These are phyloP conservation scores for Chlorops oryzae DNA, from an alignment of 1,140 invertebrate genomes.

Conservation along the genomic window DNA sequence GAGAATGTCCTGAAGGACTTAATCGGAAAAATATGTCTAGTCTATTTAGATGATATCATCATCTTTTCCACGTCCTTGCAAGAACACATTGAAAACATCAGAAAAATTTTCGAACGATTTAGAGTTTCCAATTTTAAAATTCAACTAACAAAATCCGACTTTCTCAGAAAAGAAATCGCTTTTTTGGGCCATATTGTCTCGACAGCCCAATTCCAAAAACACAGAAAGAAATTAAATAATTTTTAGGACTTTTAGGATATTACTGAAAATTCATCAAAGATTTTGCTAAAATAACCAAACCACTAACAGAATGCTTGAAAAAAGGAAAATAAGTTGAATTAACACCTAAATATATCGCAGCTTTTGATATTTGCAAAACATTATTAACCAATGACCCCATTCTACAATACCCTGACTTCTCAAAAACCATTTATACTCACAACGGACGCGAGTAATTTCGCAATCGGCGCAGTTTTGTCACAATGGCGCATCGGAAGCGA, in stretches of 20 bases:
- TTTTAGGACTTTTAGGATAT: slow-evolving; percentile 25
- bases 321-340: slow-evolving; percentile 25
- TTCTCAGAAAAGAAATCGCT: slow-evolving; percentile 29
- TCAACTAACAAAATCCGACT: slow-evolving; percentile 29
- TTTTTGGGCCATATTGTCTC: slow-evolving; percentile 30
- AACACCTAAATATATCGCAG: slow-evolving; percentile 17
- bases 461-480: slow-evolving; percentile 30
- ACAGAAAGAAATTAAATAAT: slow-evolving; percentile 22
- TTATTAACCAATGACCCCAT: slow-evolving; percentile 33
- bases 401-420: slow-evolving; percentile 32
- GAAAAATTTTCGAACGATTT: slow-evolving; percentile 20
- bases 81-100: slow-evolving; percentile 16
- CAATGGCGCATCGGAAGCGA: slow-evolving; percentile 23
- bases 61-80: too few relatives aligned
- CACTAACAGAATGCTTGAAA: slow-evolving; percentile 23
- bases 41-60: too few relatives aligned
- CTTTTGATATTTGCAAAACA: slow-evolving; percentile 29
- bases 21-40: background rate
- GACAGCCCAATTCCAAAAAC: slow-evolving; percentile 18
- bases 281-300: slow-evolving; percentile 25
- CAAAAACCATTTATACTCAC: slow-evolving; percentile 22
- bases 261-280: slow-evolving; percentile 21
- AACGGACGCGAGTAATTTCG: slow-evolving; percentile 24
- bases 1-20: slow-evolving; percentile 8
- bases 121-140: slow-evolving; percentile 30